Evolutionary conservation across 2,888 invertebrate species (phyloP), one percentile per base, ranked within the genome.

Genomic region (Pandemis corylana): DNA sequence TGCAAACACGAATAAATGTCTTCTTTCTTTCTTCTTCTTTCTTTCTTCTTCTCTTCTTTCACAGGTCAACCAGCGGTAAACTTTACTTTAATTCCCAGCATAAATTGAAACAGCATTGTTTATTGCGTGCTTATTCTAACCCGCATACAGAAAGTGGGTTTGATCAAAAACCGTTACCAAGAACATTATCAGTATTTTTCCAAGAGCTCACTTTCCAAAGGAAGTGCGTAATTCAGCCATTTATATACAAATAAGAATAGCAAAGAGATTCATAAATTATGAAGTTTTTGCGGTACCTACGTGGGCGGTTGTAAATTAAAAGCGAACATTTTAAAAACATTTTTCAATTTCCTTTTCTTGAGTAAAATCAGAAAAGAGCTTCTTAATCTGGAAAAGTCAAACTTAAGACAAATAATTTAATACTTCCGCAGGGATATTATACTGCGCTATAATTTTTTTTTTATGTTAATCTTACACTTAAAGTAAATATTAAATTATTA

Each of bases 181-280:
- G 56, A 56, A 41, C 46, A 49, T 59, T 73, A 68, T 68, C 68
- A 49, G 42, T 7, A 28, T 5, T 5, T 49, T 68, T 44, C 20
- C 15, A 49, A 20, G 41, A 56, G 41, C 68, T 12, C 42, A 65
- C 73, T 68, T 68, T 72, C 56, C 44, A 46, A 36, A 28, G 15
- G 41, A 44, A 44, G 49, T 63, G 5, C 20, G 64, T 20, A 44
- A 9, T 63, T 46, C 59, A 56, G 51, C 36, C 41, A 74, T 74
- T 74, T 74, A 61, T 65, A 74, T 65, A 65, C 49, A 74, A 74
- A 74, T 64, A 62, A 67, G 68, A 56, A n/a, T 20, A 42, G 9
- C 51, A 41, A 65, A 10, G 41, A 49, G 64, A 66, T 62, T 67
- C 42, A 67, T 59, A 59, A 59, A 44, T 72, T 56, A 28, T 12